phyloP scores from a whole-genome alignment of 2,113 vertebrate genomes.

The Todiramphus chloris region DNA sequence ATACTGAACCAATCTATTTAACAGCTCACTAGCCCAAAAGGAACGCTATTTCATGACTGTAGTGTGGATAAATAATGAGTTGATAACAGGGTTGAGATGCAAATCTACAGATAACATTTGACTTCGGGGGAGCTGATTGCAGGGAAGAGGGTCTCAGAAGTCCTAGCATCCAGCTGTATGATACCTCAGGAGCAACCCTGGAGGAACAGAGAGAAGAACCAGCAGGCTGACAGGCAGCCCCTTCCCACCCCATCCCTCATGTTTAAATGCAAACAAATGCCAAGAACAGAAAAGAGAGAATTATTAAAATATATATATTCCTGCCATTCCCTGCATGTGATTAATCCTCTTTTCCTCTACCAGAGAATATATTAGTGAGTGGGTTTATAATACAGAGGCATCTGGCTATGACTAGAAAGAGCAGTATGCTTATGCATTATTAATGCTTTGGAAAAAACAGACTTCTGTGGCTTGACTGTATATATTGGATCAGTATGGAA shows the following conservation, averaged over 20 bases:
- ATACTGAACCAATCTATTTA: neutral
- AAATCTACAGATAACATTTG: slow-evolving; percentile 20
- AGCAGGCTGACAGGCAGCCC: neutral
- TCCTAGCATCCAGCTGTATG: fast-evolving
- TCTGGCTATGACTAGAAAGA: slow-evolving; percentile 42
- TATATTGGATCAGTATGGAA: neutral
- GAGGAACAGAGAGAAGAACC: neutral
- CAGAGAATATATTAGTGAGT: neutral
- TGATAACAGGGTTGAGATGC: neutral
- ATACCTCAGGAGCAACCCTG: neutral
- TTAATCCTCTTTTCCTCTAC: slow-evolving; percentile 28
- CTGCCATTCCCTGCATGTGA: neutral
- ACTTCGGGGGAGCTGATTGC: neutral
- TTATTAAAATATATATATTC: neutral
- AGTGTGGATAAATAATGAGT: neutral
- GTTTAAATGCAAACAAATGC: slow-evolving; percentile 28
- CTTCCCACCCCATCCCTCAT: neutral
- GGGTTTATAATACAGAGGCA: slow-evolving; percentile 28
- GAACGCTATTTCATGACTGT: neutral
- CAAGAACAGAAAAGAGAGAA: neutral
- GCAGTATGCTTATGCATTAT: slow-evolving; percentile 42
- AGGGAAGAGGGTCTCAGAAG: neutral
- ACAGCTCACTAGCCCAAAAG: neutral
- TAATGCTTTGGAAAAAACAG: neutral
- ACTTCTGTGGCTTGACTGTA: neutral